A percentile compares a stretch with the other conserved stretches of the same genome.
phyloP scores from a whole-genome alignment of 1,140 invertebrate genomes.

The Polypedilum pembai region DNA sequence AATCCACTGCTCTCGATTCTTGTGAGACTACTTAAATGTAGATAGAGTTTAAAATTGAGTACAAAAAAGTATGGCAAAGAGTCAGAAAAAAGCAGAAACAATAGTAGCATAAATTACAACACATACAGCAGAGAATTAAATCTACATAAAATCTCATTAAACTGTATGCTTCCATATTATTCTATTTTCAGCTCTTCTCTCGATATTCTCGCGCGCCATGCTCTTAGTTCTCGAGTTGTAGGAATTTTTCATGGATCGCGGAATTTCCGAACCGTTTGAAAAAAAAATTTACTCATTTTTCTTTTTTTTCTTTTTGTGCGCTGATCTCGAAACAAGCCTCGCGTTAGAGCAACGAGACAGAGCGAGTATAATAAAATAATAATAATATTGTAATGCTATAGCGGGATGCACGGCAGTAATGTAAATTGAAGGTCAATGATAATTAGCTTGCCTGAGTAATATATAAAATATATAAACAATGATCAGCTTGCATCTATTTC shows the following conservation, averaged over 20 bases:
- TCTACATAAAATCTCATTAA: constrained; percentile 28
- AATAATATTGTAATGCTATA: background rate
- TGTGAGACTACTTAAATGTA: no score
- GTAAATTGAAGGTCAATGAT: constrained; percentile 28
- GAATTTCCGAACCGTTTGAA: constrained; percentile 3
- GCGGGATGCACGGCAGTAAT: constrained; percentile 8
- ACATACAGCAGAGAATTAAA: constrained; percentile 13
- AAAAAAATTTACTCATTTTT: no score
- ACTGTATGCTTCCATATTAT: constrained; percentile 13
- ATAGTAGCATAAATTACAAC: constrained; percentile 21
- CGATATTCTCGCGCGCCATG: background rate
- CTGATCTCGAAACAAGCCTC: background rate
- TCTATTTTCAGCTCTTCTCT: background rate
- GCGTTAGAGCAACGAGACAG: background rate
- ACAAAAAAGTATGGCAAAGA: background rate
- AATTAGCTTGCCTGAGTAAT: background rate
- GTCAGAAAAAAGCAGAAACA: background rate
- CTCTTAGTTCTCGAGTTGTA: background rate
- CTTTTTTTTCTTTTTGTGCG: background rate
- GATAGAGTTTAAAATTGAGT: no score
- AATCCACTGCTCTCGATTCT: no score
- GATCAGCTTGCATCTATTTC: background rate
- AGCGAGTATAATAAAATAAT: background rate
- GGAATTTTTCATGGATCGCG: constrained; percentile 2
- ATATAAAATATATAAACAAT: background rate